phyloP scores from a whole-genome alignment of 1,140 invertebrate species.

The Conus betulinus region DNA sequence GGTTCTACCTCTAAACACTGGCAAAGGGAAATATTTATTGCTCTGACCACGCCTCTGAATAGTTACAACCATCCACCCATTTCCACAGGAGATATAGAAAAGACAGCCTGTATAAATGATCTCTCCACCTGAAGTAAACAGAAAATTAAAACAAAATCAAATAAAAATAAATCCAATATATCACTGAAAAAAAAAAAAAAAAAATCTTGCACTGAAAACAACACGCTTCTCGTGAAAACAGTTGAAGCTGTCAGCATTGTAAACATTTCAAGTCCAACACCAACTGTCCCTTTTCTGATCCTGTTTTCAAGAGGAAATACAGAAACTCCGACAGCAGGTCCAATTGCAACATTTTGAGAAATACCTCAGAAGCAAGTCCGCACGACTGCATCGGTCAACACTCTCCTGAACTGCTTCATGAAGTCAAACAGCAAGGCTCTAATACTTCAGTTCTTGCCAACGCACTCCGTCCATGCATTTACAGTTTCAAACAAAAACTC shows the following conservation, averaged over 20 bases:
- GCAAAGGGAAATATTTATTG: neutral
- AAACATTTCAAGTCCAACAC: neutral
- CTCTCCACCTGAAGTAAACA: neutral
- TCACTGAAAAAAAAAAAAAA: neutral
- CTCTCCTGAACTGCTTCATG: neutral
- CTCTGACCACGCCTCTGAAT: neutral
- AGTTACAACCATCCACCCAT: neutral
- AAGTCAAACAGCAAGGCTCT: neutral
- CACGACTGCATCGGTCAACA: neutral
- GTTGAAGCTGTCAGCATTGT: neutral
- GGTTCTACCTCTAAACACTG: neutral
- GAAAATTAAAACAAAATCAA: neutral
- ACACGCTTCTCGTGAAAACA: neutral
- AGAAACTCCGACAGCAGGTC: neutral
- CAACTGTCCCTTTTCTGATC: neutral
- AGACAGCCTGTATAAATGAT: too few relatives aligned
- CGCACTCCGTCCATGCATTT: neutral
- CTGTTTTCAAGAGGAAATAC: neutral
- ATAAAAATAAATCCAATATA: neutral
- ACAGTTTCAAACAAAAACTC: neutral
- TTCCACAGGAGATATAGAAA: neutral
- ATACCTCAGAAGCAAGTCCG: neutral
- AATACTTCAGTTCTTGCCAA: constrained; percentile 2
- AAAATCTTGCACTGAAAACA: neutral
- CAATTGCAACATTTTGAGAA: neutral